phyloP scores from a whole-genome alignment of 1,140 invertebrate genomes.

The Lucilia cuprina region DNA sequence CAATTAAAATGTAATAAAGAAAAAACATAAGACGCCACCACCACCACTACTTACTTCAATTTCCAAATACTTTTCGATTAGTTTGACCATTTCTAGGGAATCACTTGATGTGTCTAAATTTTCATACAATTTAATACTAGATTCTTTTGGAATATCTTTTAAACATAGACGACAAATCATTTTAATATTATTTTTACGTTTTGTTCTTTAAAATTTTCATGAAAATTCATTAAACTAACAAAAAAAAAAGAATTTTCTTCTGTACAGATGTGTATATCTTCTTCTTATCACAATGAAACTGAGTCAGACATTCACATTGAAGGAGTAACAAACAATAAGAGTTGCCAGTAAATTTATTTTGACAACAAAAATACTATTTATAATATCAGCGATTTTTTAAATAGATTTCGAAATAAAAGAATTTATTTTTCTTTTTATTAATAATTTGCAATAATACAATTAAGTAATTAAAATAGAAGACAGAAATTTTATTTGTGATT shows the following conservation, averaged over 20 bases:
- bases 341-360: no score
- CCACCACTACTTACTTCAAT: conserved; percentile 44
- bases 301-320: no score
- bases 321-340: no score
- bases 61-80: conserved; percentile 55
- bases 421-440: no score
- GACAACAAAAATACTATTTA: no score
- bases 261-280: conserved; percentile 9
- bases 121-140: conserved; percentile 52
- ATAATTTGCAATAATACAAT: no score
- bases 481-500: no score
- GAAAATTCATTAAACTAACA: background rate
- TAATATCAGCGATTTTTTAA: no score
- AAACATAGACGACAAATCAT: conserved; percentile 58
- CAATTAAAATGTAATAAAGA: background rate
- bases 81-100: conserved; percentile 49
- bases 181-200: conserved; percentile 1
- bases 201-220: background rate
- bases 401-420: no score
- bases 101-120: conserved; percentile 51
- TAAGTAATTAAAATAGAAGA: no score
- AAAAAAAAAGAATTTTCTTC: background rate
- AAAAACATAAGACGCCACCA: background rate
- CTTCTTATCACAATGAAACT: no score
- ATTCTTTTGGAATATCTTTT: conserved; percentile 49